Evolutionary conservation across 23 tunicate species (phyloP).

Genomic region (Ciona savignyi): DNA sequence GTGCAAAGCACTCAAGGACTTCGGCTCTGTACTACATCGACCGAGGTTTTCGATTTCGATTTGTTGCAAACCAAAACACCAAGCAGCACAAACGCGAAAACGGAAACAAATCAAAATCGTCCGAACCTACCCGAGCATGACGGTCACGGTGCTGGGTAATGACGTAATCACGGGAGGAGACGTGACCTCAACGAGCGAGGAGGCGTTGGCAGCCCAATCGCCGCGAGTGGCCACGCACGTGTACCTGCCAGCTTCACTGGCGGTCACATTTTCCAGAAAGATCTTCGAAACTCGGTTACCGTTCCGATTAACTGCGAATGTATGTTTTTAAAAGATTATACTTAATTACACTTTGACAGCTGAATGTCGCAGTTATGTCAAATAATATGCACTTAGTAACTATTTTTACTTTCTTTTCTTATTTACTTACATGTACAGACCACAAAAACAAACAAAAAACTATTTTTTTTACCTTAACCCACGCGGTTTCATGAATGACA

Average conservation of each 20-base stretch:
- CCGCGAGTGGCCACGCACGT: constrained; percentile 44
- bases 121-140: constrained; percentile 65
- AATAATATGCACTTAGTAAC: neutral
- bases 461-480: too few species aligned
- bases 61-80: too few species aligned
- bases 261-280: constrained; percentile 34
- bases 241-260: constrained; percentile 43
- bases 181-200: constrained; percentile 35
- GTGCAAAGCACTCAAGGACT: neutral
- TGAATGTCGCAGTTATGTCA: neutral
- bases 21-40: too few species aligned
- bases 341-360: too few species aligned
- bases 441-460: neutral
- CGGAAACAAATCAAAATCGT: neutral
- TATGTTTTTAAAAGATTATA: neutral
- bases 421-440: too few species aligned
- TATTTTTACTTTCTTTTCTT: too few species aligned
- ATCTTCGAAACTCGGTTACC: constrained; percentile 53
- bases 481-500: too few species aligned
- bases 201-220: constrained; percentile 46
- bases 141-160: constrained; percentile 58
- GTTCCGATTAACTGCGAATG: constrained; percentile 23
- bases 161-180: constrained; percentile 54
- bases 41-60: too few species aligned
- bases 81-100: too few species aligned